A percentile compares a stretch with the other conserved stretches of the same genome.
Conservation (phyloP, 2,113 vertebrate genomes). For the Eudyptes chrysolophus region DNA sequence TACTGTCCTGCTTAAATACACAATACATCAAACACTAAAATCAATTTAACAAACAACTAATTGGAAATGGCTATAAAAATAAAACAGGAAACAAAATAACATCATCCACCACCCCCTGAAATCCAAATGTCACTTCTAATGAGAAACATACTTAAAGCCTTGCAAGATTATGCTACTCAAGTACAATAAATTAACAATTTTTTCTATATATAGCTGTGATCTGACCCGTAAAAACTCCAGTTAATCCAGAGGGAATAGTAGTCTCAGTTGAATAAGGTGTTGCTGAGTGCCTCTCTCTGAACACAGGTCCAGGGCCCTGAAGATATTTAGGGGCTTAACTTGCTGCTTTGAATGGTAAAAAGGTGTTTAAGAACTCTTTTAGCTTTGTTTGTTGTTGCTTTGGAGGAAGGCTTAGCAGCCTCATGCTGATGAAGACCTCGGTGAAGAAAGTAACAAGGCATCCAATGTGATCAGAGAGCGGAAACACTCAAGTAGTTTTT, state of each 20-base stretch:
- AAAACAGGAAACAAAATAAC: background rate
- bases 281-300: background rate
- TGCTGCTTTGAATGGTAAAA: background rate
- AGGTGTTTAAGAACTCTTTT: background rate
- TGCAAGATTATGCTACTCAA: background rate
- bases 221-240: background rate
- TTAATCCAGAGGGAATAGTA: background rate
- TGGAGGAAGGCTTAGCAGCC: background rate
- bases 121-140: background rate
- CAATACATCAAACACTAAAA: background rate
- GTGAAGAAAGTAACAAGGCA: background rate
- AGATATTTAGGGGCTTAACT: background rate
- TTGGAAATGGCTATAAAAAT: background rate
- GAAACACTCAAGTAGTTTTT: background rate
- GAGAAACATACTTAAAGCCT: background rate
- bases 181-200: background rate
- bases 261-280: background rate
- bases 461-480: background rate
- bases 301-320: background rate
- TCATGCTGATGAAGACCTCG: background rate
- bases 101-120: background rate
- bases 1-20: background rate
- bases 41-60: background rate
- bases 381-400: background rate
- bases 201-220: background rate